Conservation (phyloP, 2,888 invertebrate genomes). For the Xylophagus ater region DNA sequence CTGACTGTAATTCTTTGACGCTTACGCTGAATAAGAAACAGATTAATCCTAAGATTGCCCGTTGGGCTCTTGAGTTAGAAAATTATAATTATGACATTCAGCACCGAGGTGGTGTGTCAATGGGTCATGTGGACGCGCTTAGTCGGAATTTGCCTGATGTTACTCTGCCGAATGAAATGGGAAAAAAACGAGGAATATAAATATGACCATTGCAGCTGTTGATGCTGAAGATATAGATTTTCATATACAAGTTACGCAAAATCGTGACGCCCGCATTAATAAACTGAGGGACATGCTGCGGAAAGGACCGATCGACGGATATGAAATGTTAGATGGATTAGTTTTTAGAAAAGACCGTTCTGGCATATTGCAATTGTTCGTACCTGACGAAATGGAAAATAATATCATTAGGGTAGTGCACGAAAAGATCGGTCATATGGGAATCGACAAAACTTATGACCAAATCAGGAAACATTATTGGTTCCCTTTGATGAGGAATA, state of each 20-base stretch:
- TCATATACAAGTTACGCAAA: conserved; percentile 15
- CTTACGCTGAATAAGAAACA: conserved; percentile 23
- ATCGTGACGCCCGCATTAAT: conserved; percentile 19
- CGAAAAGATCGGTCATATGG: conserved; percentile 26
- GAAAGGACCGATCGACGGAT: conserved; percentile 10
- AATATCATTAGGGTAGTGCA: conserved; percentile 21
- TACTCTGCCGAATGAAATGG: too few species aligned
- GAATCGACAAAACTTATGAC: conserved; percentile 24
- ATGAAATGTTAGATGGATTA: conserved; percentile 17
- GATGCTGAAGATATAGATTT: conserved; percentile 14
- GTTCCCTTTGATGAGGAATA: conserved; percentile 24
- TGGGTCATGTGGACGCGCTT: conserved; percentile 28
- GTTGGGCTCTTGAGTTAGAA: conserved; percentile 27
- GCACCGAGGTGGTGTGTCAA: conserved; percentile 27
- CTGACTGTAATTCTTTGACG: conserved; percentile 26
- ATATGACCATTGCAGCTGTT: conserved; percentile 7
- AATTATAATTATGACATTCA: conserved; percentile 26
- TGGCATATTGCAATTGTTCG: conserved; percentile 15
- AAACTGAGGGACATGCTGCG: conserved; percentile 18
- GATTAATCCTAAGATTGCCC: conserved; percentile 24
- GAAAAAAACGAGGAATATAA: not conserved
- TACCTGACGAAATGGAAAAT: conserved; percentile 20
- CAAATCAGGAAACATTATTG: conserved; percentile 24
- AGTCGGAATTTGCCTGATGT: conserved; percentile 24
- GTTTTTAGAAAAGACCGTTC: conserved; percentile 12